Evolutionary conservation across 2,113 vertebrate species (phyloP), one percentile per base, ranked within the genome.

Genomic region (Thermophis baileyi): DNA sequence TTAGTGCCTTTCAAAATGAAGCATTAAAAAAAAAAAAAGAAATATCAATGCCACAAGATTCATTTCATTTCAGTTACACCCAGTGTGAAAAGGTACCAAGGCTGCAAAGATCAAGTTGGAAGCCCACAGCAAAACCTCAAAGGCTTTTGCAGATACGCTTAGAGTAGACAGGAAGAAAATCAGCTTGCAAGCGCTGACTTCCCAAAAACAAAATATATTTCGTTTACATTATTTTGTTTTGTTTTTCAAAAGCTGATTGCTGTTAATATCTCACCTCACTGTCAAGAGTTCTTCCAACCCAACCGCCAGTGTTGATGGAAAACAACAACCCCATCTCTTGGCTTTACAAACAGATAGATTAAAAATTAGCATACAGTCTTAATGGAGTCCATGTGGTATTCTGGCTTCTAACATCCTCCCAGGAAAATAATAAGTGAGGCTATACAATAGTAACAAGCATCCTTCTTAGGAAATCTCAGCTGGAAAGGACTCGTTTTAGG

Each of bases 281-380:
- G 95, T 94, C 95, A n/a, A n/a, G 93, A 95, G 96, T 95, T 95
- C 95, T 90, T 91, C 91, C 14, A 92, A 94, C 27, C 63, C 40
- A 30, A 49, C 4, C 35, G 44, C 54, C 88, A 12, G 6, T 85
- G 22, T 12, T 93, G 95, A 93, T 93, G 51, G 88, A 95, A 95
- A 96, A 96, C 3, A 30, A 30, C 30, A 10, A 4, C 4, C 30
- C n/a, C n/a, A 40, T 95, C 94, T 97, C 94, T 95, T 91, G 86
- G 91, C 94, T 96, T 96, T 22, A 94, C 94, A 95, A 89, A 94
- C 91, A 94, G 91, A 96, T 92, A 95, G 97, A 97, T 69, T 74
- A 94, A 95, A 96, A 95, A 51, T 91, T 91, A 92, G 94, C 95
- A 94, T 89, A 94, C 74, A 95, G 91, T 95, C 91, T 93, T 22